These are phyloP conservation scores for Myotis myotis DNA, from an alignment of 2,797 vertebrate genomes.

Conservation along the genomic window DNA sequence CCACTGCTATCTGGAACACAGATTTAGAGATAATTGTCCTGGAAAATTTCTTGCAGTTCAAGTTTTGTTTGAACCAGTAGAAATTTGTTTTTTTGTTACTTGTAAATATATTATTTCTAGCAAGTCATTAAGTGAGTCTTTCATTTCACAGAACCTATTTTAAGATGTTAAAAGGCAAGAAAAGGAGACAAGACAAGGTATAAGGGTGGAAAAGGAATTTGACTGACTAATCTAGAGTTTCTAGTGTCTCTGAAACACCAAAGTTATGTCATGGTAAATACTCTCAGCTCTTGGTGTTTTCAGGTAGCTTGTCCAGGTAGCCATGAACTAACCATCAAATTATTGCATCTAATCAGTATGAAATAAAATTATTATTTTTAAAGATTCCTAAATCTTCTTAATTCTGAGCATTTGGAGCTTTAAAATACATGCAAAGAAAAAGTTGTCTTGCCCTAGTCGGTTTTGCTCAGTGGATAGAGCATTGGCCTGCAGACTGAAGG, in stretches of 20 bases:
- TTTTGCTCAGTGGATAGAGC: too few relatives aligned
- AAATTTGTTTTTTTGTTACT: not conserved
- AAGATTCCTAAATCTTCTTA: not conserved
- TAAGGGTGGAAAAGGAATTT: not conserved
- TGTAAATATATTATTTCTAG: not conserved
- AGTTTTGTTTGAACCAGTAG: not conserved
- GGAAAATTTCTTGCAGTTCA: not conserved
- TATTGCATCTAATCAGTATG: not conserved
- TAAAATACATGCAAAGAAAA: slow-evolving; percentile 28
- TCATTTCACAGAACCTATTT: not conserved
- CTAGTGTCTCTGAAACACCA: not conserved
- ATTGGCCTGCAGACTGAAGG: too few relatives aligned
- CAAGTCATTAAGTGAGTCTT: slow-evolving; percentile 25
- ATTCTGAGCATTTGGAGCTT: not conserved
- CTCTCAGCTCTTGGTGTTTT: not conserved
- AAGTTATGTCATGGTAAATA: not conserved
- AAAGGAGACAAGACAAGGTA: not conserved
- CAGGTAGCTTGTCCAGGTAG: not conserved
- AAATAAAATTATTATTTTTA: not conserved
- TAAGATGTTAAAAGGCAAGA: not conserved
- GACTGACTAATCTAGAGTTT: not conserved
- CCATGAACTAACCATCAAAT: not conserved
- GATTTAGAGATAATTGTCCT: not conserved
- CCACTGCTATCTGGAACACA: not conserved
- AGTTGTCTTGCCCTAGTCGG: not conserved